A percentile compares a stretch with the other conserved stretches of the same genome.
Evolutionary conservation across 2,888 invertebrate species (phyloP).

Genomic region (Nomada ferruginata): DNA sequence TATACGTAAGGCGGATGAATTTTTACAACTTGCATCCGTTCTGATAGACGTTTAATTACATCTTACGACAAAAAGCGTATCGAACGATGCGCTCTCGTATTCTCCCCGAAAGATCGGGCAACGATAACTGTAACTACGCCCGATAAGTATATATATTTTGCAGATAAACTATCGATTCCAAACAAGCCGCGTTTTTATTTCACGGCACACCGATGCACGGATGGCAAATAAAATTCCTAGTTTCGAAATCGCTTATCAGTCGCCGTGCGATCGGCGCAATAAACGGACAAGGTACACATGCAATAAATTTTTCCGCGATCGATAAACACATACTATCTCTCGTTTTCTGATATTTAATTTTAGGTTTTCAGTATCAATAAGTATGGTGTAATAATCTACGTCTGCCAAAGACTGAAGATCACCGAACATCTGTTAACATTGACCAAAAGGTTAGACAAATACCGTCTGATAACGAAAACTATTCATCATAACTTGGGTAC

Average conservation of each 20-base stretch:
- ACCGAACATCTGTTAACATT: background rate
- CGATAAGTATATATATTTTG: constrained; percentile 20
- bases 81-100: constrained; percentile 3
- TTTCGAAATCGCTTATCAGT: constrained; percentile 49
- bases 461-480: background rate
- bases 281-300: constrained; percentile 5
- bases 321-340: background rate
- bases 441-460: background rate
- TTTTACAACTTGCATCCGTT: background rate
- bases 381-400: background rate
- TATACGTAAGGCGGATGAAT: background rate
- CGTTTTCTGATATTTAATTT: no score
- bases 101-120: constrained; percentile 15
- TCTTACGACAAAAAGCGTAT: background rate
- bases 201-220: background rate
- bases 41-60: constrained; percentile 3
- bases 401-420: background rate
- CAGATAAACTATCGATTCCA: constrained; percentile 28
- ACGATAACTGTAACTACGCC: constrained; percentile 14
- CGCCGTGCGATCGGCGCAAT: background rate
- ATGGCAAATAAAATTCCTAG: constrained; percentile 20
- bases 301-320: constrained; percentile 8
- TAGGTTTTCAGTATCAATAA: background rate
- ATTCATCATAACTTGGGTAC: background rate
- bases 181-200: constrained; percentile 5